phyloP scores from a whole-genome alignment of 2,113 vertebrate species.

The Marmota monax region DNA sequence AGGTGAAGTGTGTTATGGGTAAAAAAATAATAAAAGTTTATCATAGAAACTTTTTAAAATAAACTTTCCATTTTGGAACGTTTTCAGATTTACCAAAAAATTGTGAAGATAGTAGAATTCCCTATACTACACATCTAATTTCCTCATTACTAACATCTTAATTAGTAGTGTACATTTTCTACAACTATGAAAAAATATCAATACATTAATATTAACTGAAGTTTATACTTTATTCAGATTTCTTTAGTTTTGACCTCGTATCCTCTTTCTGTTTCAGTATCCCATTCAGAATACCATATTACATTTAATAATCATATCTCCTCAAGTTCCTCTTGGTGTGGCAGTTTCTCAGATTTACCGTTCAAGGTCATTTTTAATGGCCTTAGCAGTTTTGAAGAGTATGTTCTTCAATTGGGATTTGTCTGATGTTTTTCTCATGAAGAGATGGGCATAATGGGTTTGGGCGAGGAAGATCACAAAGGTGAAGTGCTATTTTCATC shows the following conservation, averaged over 20 bases:
- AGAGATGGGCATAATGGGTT: conserved; percentile 2
- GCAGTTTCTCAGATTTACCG: conserved; percentile 41
- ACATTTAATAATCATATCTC: conserved; percentile 6
- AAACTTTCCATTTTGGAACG: conserved; percentile 36
- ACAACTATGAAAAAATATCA: conserved; percentile 31
- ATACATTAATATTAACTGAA: conserved; percentile 41
- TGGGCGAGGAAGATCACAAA: neutral
- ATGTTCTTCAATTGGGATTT: neutral
- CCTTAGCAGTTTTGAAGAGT: conserved; percentile 33
- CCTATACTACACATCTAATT: neutral
- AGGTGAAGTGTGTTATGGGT: conserved; percentile 12
- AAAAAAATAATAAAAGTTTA: neutral
- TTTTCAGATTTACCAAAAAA: conserved; percentile 56
- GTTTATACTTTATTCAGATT: conserved; percentile 7
- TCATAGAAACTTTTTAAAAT: conserved; percentile 46
- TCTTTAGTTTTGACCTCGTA: conserved; percentile 49
- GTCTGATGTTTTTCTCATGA: conserved; percentile 41
- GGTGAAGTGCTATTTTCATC: conserved; percentile 46
- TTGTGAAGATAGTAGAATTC: conserved; percentile 38
- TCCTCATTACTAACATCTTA: conserved; percentile 38
- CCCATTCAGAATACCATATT: conserved; percentile 30
- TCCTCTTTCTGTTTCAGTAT: neutral
- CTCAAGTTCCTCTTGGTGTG: neutral
- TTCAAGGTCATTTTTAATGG: neutral
- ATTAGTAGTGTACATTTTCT: conserved; percentile 50